A percentile compares a stretch with the other conserved stretches of the same genome.
Evolutionary conservation across 2,797 vertebrate species (phyloP).

Genomic region (Bovichtus variegatus): DNA sequence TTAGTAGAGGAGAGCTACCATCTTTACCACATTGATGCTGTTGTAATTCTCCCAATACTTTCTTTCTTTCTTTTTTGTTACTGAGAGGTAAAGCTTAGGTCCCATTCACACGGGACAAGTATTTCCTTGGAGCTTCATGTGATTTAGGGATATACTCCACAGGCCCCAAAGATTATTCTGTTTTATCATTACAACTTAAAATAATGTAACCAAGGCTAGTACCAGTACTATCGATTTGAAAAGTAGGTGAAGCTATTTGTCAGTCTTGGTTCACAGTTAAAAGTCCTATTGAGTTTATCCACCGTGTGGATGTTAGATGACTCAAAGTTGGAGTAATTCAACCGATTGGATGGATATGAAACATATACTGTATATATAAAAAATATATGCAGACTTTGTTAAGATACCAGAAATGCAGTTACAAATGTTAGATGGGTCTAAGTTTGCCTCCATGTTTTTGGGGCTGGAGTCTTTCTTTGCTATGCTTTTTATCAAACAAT

Average conservation of each 20-base stretch:
- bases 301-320: neutral
- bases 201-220: neutral
- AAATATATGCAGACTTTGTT: conserved; percentile 49
- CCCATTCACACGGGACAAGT: neutral
- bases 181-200: neutral
- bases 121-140: neutral
- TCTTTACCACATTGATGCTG: neutral
- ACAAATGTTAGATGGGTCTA: conserved; percentile 60
- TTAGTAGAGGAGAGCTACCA: neutral
- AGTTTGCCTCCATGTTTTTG: conserved; percentile 57
- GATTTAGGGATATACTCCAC: neutral
- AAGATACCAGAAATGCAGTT: conserved; percentile 56
- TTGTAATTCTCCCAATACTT: neutral
- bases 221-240: no score
- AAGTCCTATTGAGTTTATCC: neutral
- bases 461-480: conserved; percentile 61
- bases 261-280: neutral
- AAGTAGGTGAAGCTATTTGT: neutral
- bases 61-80: neutral
- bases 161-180: neutral
- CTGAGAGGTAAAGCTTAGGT: neutral
- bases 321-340: conserved; percentile 11
- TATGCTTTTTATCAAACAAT: conserved; percentile 67
- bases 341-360: conserved; percentile 9
- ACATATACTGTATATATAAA: no score